Conservation (phyloP, 53 echinoderm and acorn worm genomes). For the Echinometra lucunter region DNA sequence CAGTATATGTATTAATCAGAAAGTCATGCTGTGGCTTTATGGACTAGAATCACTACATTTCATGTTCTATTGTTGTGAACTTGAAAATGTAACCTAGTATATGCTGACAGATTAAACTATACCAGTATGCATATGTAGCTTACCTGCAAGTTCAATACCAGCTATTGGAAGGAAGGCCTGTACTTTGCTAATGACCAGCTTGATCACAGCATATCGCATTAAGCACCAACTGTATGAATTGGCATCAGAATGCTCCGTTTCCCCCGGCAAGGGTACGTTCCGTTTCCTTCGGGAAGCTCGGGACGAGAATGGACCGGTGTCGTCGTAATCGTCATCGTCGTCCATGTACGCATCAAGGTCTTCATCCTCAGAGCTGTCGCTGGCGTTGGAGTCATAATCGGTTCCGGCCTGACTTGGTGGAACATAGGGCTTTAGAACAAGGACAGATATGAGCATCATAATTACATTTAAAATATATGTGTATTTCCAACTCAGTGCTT, state of each 20-base stretch:
- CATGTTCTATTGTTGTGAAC: too few species aligned
- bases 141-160: constrained; percentile 97
- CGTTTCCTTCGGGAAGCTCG: constrained; percentile 60
- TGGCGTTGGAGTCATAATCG: constrained; percentile 95
- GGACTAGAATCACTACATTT: too few species aligned
- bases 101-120: too few species aligned
- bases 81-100: too few species aligned
- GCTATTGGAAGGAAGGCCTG: constrained; percentile 86
- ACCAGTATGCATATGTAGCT: too few species aligned
- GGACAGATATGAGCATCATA: neutral
- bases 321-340: constrained; percentile 69
- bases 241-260: constrained; percentile 84
- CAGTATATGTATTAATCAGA: too few species aligned
- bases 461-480: neutral
- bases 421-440: constrained; percentile 82
- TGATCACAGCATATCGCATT: constrained; percentile 90
- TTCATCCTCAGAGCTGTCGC: constrained; percentile 89
- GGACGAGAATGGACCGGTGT: constrained; percentile 65
- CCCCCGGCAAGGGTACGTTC: constrained; percentile 68
- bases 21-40: too few species aligned
- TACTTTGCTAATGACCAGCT: constrained; percentile 84
- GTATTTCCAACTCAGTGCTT: too few species aligned
- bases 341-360: constrained; percentile 73
- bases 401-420: constrained; percentile 80
- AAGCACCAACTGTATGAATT: constrained; percentile 99